A percentile compares a stretch with the other conserved stretches of the same genome.
Evolutionary conservation across 2,888 invertebrate genomes (phyloP).

Genomic region (Euplagia quadripunctaria): DNA sequence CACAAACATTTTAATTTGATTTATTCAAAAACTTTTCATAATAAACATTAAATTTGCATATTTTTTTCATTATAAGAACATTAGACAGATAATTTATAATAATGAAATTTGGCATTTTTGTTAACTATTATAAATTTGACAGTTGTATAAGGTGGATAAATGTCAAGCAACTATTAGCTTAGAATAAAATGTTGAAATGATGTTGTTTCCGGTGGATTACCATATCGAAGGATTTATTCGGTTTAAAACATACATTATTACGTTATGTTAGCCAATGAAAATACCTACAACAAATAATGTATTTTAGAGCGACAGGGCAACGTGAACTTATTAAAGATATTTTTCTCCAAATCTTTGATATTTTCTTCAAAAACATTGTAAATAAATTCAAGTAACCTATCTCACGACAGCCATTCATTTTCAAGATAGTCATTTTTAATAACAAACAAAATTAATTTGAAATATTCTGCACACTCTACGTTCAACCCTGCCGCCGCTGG

Average conservation of each 20-base stretch:
- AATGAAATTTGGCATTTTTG: constrained; percentile 37
- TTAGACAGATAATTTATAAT: constrained; percentile 21
- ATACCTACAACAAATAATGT: background rate
- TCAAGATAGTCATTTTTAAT: background rate
- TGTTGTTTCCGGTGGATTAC: constrained; percentile 14
- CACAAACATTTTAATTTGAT: constrained; percentile 20
- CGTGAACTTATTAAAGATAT: no score
- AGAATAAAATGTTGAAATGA: constrained; percentile 19
- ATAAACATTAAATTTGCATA: constrained; percentile 33
- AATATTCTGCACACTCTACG: constrained; percentile 39
- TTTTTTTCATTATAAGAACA: constrained; percentile 26
- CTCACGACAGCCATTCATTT: background rate
- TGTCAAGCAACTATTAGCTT: constrained; percentile 29
- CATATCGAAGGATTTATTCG: background rate
- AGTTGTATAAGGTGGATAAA: constrained; percentile 19
- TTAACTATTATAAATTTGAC: constrained; percentile 39
- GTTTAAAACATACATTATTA: background rate
- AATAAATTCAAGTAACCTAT: background rate
- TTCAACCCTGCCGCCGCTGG: constrained; percentile 71
- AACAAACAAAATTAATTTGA: constrained; percentile 28
- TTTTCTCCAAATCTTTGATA: no score
- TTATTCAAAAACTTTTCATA: constrained; percentile 12
- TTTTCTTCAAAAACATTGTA: background rate
- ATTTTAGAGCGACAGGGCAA: background rate
- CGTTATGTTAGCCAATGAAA: background rate